Base-by-base conservation (phyloP, 2,113 vertebrate genomes). In the Fukomys damarensis region DNA sequence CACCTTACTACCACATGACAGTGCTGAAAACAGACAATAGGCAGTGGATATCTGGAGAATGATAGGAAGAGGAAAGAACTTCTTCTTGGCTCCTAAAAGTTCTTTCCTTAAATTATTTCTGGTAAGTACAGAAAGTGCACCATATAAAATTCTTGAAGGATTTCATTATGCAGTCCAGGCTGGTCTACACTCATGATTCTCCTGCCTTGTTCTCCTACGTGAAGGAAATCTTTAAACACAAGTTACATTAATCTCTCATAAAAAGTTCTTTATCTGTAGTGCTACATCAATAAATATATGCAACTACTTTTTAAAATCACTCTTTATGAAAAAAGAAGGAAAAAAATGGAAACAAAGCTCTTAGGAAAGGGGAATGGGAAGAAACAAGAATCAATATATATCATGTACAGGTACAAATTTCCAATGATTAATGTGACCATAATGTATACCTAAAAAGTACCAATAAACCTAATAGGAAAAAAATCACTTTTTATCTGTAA, bases 161-260 rank as follows among this genome's bases (percentile, higher is more conserved):
- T 76, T 43, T 76, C 41, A 28, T 24, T 76, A 4, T 43, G 24
- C 13, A 46, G 41, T 28, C 72, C 24, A 43, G 70, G 70, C 38
- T 74, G 72, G 72, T 41, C 41, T 76, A 76, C 72, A 76, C 41
- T 30, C 28, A 76, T 7, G 0, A 14, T 46, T 41, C 43, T 76
- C 24, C 24, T 76, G 72, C 46, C 8, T 49, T 17, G 26, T 46
- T 43, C 41, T 76, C 24, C 26, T 3, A 49, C 4, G 7, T 74
- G 77, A 61, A 70, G 13, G 79, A 59, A 91, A 70, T 54, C 87
- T 79, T 84, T 59, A 93, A 96, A 89, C 38, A 38, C 32, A 91
- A 91, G 9, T 82, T 89, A 88, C 24, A 88, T 6, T 52, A 88
- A 61, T 74, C 49, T 91, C 83, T 85, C 56, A 86, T 79, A 90